Conservation (phyloP, 2,113 vertebrate species). For the Boulengeromyrus knoepffleri region DNA sequence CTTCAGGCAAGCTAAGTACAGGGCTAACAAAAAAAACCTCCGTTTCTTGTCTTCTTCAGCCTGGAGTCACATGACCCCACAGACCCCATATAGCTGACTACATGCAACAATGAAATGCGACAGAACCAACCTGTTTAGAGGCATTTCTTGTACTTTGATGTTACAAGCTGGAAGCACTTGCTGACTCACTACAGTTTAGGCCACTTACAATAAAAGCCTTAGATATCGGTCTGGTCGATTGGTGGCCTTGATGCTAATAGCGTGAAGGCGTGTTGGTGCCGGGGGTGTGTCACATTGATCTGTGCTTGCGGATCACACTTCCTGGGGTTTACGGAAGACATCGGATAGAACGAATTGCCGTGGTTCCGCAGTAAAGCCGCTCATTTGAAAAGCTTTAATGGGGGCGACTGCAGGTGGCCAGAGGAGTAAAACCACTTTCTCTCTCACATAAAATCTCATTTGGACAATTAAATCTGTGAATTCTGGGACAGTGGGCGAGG, state of each 20-base stretch:
- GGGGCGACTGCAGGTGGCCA: not conserved
- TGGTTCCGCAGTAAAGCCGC: constrained; percentile 31
- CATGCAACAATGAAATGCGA: not conserved
- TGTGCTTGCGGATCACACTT: not conserved
- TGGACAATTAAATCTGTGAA: not conserved
- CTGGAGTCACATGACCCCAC: not conserved
- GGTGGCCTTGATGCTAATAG: too few relatives aligned
- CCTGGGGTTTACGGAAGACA: not conserved
- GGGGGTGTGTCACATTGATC: not conserved
- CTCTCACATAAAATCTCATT: not conserved
- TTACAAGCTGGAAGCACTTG: too few relatives aligned
- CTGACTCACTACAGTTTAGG: too few relatives aligned
- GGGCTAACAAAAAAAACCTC: not conserved
- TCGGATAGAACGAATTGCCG: constrained; percentile 14
- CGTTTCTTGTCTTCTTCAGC: not conserved
- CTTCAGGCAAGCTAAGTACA: not conserved
- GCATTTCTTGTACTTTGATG: too few relatives aligned
- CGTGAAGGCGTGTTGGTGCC: too few relatives aligned
- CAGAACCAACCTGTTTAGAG: not conserved
- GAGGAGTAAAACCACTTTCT: not conserved
- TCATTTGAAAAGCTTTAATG: constrained; percentile 16
- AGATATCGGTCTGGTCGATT: too few relatives aligned
- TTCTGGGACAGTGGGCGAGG: not conserved
- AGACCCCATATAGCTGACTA: not conserved
- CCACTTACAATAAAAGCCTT: too few relatives aligned